phyloP scores from a whole-genome alignment of 2,888 invertebrate genomes.

The Ectropis crepuscularia region DNA sequence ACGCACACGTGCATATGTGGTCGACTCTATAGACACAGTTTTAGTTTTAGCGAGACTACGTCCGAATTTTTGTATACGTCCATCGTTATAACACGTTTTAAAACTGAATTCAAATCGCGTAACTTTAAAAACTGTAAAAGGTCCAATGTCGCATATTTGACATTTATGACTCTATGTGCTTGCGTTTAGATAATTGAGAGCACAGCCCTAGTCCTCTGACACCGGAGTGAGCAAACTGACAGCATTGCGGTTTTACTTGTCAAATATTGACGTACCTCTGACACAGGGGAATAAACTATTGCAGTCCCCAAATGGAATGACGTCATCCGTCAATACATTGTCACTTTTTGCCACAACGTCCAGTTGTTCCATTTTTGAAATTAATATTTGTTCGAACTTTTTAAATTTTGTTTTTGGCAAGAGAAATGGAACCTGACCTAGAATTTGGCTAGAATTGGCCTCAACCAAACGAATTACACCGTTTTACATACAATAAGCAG shows the following conservation, averaged over 20 bases:
- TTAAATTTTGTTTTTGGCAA: slow-evolving; percentile 2
- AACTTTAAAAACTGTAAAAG: too few species aligned
- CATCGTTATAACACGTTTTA: too few species aligned
- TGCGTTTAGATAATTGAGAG: too few species aligned
- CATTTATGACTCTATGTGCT: too few species aligned
- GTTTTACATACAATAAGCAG: not conserved
- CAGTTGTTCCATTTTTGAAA: slow-evolving; percentile 53
- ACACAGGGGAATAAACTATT: slow-evolving; percentile 53
- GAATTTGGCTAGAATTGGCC: not conserved
- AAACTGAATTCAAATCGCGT: too few species aligned
- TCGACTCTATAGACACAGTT: too few species aligned
- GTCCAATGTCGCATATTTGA: too few species aligned
- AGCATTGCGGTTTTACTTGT: slow-evolving; percentile 50
- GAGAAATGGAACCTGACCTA: not conserved
- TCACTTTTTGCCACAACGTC: slow-evolving; percentile 51
- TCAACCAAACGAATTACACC: too few species aligned
- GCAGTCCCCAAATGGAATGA: slow-evolving; percentile 49
- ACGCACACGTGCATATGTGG: too few species aligned
- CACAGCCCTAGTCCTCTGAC: not conserved
- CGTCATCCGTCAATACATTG: slow-evolving; percentile 61
- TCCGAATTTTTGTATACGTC: too few species aligned
- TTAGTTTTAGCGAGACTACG: too few species aligned
- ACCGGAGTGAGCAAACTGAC: not conserved
- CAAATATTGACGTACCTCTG: slow-evolving; percentile 52
- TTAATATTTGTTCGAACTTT: slow-evolving; percentile 43